Evolutionary conservation across 2,797 vertebrate genomes (phyloP).

Genomic region (Mus caroli): DNA sequence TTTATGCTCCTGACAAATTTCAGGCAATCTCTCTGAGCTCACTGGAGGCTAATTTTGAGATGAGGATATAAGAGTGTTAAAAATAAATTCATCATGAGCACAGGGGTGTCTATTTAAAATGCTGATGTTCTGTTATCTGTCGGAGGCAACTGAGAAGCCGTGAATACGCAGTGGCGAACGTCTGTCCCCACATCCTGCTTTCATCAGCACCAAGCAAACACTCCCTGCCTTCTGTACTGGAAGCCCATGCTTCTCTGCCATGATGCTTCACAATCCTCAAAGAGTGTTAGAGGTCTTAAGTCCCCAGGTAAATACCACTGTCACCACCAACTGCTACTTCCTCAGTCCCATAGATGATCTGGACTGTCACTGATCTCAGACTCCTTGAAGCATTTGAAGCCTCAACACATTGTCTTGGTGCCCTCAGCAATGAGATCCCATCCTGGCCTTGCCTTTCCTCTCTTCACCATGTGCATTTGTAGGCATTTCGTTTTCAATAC

Average conservation of each 20-base stretch:
- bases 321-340: background rate
- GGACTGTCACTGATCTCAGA: background rate
- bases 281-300: background rate
- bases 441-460: background rate
- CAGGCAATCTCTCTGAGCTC: constrained; percentile 31
- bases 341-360: background rate
- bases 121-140: constrained; percentile 11
- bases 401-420: background rate
- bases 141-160: background rate
- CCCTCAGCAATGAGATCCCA: background rate
- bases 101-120: constrained; percentile 64
- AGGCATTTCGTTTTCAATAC: background rate
- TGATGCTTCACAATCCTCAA: background rate
- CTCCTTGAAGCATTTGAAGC: background rate
- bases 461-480: background rate
- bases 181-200: background rate
- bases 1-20: constrained; percentile 67
- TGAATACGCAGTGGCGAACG: background rate
- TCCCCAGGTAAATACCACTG: background rate
- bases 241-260: background rate
- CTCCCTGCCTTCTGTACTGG: background rate
- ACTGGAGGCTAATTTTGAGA: constrained; percentile 74
- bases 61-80: constrained; percentile 61
- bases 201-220: background rate
- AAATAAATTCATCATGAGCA: constrained; percentile 16